Base-by-base conservation (phyloP, 2,888 invertebrate species). In the Pheosia tremula region DNA sequence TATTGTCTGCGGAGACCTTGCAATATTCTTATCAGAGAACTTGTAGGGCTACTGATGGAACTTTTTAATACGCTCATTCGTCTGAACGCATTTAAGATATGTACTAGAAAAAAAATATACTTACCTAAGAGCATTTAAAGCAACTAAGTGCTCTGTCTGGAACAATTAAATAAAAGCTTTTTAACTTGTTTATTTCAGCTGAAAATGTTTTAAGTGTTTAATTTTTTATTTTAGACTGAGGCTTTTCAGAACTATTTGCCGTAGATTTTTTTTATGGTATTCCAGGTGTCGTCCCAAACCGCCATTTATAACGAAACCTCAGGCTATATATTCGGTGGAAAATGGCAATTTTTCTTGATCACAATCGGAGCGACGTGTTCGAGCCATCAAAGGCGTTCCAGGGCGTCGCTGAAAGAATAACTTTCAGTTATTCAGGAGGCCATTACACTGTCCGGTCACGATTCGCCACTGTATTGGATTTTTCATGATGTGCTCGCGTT, bases 391-490 rank as follows among this genome's bases (percentile, higher is more conserved):
- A 62, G 58, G 64, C 67, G 60, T 56, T 58, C 53, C 57, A 59
- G 60, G 54, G 61, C 64, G 63, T 66, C 62, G 61, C 57, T 59
- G 53, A 53, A 69, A 68, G 76, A 72, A 68, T 74, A 72, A 69
- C 62, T 64, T 66, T 63, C 45, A 70, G 68, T 69, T 74, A 68
- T 72, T 69, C 69, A 66, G 52, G n/a, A 56, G 59, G 62, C 62
- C 58, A 77, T 77, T 74, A 69, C 53, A 63, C 54, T 67, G 62
- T 64, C 79, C 68, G 61, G 79, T 79, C 78, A 79, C 78, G 78
- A 71, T 66, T 59, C 66, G 58, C 61, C 38, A 62, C 66, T 72
- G 71, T 78, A 79, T 79, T 75, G 78, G 78, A 77, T 75, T 78
- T 79, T 74, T 70, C 71, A 79, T 74, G 71, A 75, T 72, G 72